These are phyloP conservation scores for Lepidurus apus DNA, from an alignment of 1,140 invertebrate genomes.

Conservation along the genomic window DNA sequence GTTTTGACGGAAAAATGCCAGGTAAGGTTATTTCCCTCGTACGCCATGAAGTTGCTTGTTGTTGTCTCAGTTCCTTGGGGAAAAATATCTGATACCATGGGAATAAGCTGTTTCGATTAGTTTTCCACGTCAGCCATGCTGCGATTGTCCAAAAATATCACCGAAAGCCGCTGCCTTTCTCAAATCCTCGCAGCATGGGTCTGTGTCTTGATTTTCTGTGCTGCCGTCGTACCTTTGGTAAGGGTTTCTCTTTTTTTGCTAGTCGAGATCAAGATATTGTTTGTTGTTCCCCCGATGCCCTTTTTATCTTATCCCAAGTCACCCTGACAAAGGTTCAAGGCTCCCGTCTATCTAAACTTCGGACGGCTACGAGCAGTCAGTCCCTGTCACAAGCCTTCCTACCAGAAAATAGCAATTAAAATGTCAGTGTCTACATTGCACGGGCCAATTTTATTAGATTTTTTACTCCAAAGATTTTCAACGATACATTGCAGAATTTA, in stretches of 20 bases:
- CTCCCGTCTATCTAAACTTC: too few species aligned
- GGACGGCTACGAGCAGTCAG: too few species aligned
- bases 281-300: neutral
- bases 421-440: too few species aligned
- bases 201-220: constrained; percentile 32
- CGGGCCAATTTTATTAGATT: neutral
- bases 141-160: constrained; percentile 15
- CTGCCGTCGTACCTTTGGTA: constrained; percentile 36
- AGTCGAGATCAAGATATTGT: neutral
- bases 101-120: neutral
- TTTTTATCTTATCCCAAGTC: neutral
- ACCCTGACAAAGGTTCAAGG: too few species aligned
- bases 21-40: constrained; percentile 35
- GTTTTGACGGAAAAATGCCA: constrained; percentile 38
- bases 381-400: too few species aligned
- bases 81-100: constrained; percentile 25
- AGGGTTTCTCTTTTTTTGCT: neutral
- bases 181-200: constrained; percentile 37
- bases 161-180: constrained; percentile 30
- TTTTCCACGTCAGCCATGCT: neutral
- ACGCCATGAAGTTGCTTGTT: constrained; percentile 1
- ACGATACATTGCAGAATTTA: neutral
- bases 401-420: too few species aligned
- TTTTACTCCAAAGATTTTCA: neutral
- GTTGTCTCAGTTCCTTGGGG: neutral